Base-by-base conservation (phyloP, 2,888 invertebrate genomes). In the Synergus japonicus region DNA sequence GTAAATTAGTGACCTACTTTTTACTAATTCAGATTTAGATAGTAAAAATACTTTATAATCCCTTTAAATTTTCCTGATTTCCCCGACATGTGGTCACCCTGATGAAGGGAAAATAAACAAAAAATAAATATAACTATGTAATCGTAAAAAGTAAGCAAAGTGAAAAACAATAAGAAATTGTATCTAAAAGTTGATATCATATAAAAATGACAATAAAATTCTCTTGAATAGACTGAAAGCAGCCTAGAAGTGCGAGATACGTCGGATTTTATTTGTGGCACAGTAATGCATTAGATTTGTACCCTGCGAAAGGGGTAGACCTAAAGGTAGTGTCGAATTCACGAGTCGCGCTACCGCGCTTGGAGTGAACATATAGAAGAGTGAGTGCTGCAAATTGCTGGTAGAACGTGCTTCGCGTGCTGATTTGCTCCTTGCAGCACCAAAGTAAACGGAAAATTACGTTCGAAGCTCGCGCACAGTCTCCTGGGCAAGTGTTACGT, bases 361-460 rank as follows among this genome's bases (percentile, higher is more conserved):
- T 49, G 15, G 49, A 69, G 46, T 22, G 41, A n/a, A 8, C 29
- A 43, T 41, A 65, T 13, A 63, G 43, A 9, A 64, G 65, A 83
- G 85, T 86, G 88, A 89, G 87, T 88, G 87, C 87, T 82, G 88
- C 88, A 88, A 89, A 89, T 89, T 88, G 88, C 89, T 87, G 86
- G 85, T 85, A 85, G 86, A 86, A 87, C 88, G 88, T 88, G 88
- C 85, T 60, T 80, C 60, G 87, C 79, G 85, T 87, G 85, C 85
- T 86, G 87, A 88, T 88, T 87, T 83, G 78, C 83, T 80, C 81
- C 69, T 69, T 78, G 83, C 81, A 85, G 83, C 83, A 83, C 84
- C 84, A 82, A 85, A 84, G 85, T 84, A 86, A 86, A 87, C 84
- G 85, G 81, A 82, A 78, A 83, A 87, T 86, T 85, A 83, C 83